These are phyloP conservation scores for Priocnemis perturbator DNA, from an alignment of 2,888 invertebrate species.

Conservation along the genomic window DNA sequence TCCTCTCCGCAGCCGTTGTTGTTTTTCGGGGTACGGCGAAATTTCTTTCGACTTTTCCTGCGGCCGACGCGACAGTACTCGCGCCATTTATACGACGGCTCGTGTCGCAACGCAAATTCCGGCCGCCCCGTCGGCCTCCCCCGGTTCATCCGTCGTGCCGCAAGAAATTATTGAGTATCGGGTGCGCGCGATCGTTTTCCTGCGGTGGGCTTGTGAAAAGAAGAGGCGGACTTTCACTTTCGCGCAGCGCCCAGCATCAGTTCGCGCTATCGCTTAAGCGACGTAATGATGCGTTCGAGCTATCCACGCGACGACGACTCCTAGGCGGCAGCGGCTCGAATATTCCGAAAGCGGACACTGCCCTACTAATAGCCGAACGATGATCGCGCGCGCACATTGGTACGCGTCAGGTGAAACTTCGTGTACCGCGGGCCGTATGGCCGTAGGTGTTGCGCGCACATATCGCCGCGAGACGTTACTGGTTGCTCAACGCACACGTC, in stretches of 20 bases:
- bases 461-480: too few relatives aligned
- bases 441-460: too few relatives aligned
- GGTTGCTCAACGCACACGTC: too few relatives aligned
- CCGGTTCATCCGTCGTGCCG: background rate
- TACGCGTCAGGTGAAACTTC: background rate
- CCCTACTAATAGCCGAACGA: too few relatives aligned
- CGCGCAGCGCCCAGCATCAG: slow-evolving; percentile 43
- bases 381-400: too few relatives aligned
- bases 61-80: too few relatives aligned
- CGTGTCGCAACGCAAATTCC: background rate
- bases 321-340: too few relatives aligned
- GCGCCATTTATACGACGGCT: too few relatives aligned
- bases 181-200: slow-evolving; percentile 36
- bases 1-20: too few relatives aligned
- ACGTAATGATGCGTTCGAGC: slow-evolving; percentile 48
- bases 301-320: slow-evolving; percentile 3
- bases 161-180: slow-evolving; percentile 4
- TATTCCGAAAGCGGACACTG: too few relatives aligned
- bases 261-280: slow-evolving; percentile 36
- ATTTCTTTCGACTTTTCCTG: too few relatives aligned
- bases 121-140: background rate
- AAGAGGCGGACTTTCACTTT: slow-evolving; percentile 55
- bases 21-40: too few relatives aligned
- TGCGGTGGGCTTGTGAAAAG: slow-evolving; percentile 43
- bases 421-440: background rate